phyloP scores from a whole-genome alignment of 2,888 invertebrate genomes.

The Maniola hyperantus region DNA sequence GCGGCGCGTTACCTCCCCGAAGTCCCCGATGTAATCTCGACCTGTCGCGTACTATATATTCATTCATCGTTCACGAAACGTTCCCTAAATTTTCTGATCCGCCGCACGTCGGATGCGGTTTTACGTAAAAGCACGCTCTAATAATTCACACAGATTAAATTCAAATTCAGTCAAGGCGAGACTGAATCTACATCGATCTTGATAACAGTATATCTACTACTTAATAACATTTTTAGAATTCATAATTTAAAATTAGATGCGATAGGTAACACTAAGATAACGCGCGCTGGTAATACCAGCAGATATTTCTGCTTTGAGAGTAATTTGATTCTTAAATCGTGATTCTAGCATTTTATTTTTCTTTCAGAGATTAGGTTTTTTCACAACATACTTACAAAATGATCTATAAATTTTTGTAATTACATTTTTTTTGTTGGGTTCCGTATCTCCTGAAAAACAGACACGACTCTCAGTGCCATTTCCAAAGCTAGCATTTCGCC shows the following conservation, averaged over 20 bases:
- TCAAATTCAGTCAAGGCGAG: conserved; percentile 35
- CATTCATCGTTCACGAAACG: neutral
- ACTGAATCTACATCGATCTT: conserved; percentile 27
- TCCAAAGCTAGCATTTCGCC: conserved; percentile 36
- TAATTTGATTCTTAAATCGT: too few relatives aligned
- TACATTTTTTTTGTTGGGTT: too few relatives aligned
- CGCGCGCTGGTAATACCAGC: too few relatives aligned
- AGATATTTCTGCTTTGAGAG: too few relatives aligned
- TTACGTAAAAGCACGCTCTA: conserved; percentile 37
- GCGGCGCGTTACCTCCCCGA: too few relatives aligned
- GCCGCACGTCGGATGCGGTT: conserved; percentile 32
- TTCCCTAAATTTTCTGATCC: conserved; percentile 25
- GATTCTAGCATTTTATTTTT: too few relatives aligned
- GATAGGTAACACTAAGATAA: too few relatives aligned
- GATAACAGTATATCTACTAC: conserved; percentile 32
- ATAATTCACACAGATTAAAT: conserved; percentile 33
- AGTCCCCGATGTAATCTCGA: conserved; percentile 3
- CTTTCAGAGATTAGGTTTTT: too few relatives aligned
- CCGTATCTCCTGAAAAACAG: too few relatives aligned
- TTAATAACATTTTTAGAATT: conserved; percentile 23
- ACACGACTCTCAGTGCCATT: conserved; percentile 31
- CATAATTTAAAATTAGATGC: neutral
- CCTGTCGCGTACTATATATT: neutral
- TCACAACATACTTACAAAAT: too few relatives aligned
- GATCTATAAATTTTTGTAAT: too few relatives aligned